Conservation (phyloP, 2,113 vertebrate genomes). For the Bucco capensis region DNA sequence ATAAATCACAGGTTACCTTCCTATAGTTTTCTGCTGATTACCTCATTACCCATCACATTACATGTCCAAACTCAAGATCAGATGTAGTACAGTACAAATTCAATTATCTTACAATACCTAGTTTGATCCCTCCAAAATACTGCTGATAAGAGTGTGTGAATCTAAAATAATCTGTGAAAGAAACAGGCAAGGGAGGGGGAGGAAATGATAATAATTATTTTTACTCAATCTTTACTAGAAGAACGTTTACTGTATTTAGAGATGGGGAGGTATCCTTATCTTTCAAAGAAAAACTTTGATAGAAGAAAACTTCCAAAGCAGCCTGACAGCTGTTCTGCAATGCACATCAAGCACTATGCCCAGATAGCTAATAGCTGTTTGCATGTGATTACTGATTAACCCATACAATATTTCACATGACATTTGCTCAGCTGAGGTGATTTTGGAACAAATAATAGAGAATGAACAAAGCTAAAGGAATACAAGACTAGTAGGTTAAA, state of each 20-base stretch:
- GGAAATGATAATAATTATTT: not conserved
- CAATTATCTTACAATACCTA: not conserved
- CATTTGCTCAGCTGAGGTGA: conserved; percentile 11
- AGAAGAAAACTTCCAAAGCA: not conserved
- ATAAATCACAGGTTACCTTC: not conserved
- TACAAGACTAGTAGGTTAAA: not conserved
- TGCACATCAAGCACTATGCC: not conserved
- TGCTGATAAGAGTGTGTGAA: not conserved
- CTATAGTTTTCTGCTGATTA: not conserved
- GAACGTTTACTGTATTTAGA: not conserved
- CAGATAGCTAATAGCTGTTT: conserved; percentile 5
- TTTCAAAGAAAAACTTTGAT: not conserved
- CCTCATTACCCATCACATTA: not conserved
- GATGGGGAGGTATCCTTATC: not conserved
- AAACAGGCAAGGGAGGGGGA: fast-evolving
- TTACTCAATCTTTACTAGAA: not conserved
- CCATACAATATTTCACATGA: not conserved
- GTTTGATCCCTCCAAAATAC: not conserved
- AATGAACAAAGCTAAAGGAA: not conserved
- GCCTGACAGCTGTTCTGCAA: not conserved
- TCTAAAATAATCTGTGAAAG: not conserved
- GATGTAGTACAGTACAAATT: not conserved
- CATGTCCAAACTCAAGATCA: not conserved
- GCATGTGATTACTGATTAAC: conserved; percentile 32
- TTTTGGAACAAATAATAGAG: not conserved